These are phyloP conservation scores for Saguinus oedipus DNA, from an alignment of 2,797 vertebrate species.

Conservation along the genomic window DNA sequence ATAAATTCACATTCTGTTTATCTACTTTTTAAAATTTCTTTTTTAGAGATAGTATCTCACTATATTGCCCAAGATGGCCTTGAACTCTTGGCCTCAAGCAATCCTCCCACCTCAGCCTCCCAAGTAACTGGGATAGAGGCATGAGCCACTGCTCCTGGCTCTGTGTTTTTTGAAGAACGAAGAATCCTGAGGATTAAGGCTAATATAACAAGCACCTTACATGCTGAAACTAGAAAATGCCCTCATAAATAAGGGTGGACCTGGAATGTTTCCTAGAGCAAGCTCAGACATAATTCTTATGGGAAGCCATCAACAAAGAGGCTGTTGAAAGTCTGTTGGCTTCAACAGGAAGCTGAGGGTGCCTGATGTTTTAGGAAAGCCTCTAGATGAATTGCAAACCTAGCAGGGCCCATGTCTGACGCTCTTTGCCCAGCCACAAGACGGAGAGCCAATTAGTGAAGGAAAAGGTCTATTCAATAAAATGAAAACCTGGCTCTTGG, in stretches of 20 bases:
- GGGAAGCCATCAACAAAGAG: conserved; percentile 12
- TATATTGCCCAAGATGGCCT: neutral
- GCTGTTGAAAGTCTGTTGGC: conserved; percentile 48
- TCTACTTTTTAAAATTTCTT: neutral
- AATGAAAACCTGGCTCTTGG: neutral
- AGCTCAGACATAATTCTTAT: conserved; percentile 46
- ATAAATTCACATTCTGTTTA: conserved; percentile 19
- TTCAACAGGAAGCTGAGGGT: neutral
- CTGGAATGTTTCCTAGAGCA: conserved; percentile 45
- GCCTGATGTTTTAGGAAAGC: neutral
- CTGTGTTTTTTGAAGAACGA: conserved; percentile 22
- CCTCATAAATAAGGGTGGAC: neutral
- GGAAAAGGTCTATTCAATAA: conserved; percentile 4
- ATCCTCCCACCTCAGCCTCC: neutral
- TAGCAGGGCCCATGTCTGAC: neutral
- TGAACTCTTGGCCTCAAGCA: neutral
- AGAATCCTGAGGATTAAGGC: neutral
- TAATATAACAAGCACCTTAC: neutral
- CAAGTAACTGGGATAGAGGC: neutral
- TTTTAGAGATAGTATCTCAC: neutral
- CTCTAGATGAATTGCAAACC: neutral
- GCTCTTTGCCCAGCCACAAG: neutral
- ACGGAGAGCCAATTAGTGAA: conserved; percentile 28
- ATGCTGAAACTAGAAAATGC: conserved; percentile 10
- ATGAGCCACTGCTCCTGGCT: neutral